Percentiles rank a stretch among this genome's conserved stretches.
These are phyloP conservation scores for Oxycera nigricornis DNA, from an alignment of 2,888 invertebrate species.

Conservation along the genomic window DNA sequence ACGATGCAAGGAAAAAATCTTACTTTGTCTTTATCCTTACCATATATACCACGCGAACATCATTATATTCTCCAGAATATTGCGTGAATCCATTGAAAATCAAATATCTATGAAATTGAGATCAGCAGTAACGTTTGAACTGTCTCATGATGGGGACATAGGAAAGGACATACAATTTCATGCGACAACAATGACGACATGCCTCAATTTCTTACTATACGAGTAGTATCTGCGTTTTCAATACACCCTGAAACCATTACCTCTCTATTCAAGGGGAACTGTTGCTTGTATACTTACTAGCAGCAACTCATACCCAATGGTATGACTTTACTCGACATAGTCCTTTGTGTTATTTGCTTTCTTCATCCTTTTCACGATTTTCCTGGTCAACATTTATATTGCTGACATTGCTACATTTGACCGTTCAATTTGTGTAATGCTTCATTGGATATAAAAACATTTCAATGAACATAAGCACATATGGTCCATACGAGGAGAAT, in stretches of 20 bases:
- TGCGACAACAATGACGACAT: background rate
- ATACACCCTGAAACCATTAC: background rate
- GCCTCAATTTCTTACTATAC: background rate
- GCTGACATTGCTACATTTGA: slow-evolving; percentile 24
- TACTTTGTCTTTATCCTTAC: background rate
- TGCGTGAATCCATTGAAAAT: slow-evolving; percentile 15
- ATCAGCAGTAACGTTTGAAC: slow-evolving; percentile 22
- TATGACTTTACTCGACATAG: background rate
- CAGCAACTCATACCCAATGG: background rate
- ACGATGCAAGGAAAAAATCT: no score
- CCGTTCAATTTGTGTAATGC: slow-evolving; percentile 31
- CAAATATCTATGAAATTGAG: slow-evolving; percentile 28
- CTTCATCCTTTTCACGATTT: background rate
- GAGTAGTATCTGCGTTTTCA: background rate
- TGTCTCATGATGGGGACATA: background rate
- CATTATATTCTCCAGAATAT: background rate
- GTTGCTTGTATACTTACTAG: slow-evolving; percentile 20
- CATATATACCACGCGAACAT: background rate
- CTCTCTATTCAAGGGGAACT: background rate
- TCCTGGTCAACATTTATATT: background rate
- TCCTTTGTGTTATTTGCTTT: background rate
- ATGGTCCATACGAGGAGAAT: background rate
- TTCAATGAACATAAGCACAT: slow-evolving; percentile 7
- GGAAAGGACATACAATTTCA: slow-evolving; percentile 25
- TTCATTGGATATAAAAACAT: slow-evolving; percentile 32